Conservation (phyloP, 2,888 invertebrate species). For the Dryobota labecula region DNA sequence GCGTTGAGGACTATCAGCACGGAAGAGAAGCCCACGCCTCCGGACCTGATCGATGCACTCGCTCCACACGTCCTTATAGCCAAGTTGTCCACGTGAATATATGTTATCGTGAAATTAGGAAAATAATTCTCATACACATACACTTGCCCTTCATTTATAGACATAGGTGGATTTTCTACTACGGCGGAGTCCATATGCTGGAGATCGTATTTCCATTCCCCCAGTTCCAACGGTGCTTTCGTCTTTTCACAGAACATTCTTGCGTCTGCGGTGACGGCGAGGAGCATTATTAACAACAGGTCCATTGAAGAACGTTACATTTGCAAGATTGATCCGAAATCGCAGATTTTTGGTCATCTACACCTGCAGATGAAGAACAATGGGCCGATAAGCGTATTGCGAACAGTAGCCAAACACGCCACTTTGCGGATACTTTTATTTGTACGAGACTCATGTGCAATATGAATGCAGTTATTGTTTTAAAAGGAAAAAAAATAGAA, state of each 20-base stretch:
- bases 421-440: constrained; percentile 38
- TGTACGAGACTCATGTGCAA: constrained; percentile 13
- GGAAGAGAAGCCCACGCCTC: constrained; percentile 77
- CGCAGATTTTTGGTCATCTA: constrained; percentile 8
- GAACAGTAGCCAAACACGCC: constrained; percentile 19
- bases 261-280: constrained; percentile 59
- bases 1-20: constrained; percentile 82
- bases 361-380: constrained; percentile 56
- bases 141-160: constrained; percentile 79
- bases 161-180: constrained; percentile 80
- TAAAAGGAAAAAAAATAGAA: not conserved
- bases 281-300: constrained; percentile 55
- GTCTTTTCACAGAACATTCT: constrained; percentile 76
- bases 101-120: constrained; percentile 79
- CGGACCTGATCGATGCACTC: constrained; percentile 75
- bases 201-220: constrained; percentile 76
- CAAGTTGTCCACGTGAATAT: constrained; percentile 83
- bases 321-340: constrained; percentile 41
- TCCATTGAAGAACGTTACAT: constrained; percentile 67
- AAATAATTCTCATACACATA: constrained; percentile 85
- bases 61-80: constrained; percentile 83
- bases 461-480: not conserved
- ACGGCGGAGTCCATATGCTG: constrained; percentile 81
- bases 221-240: constrained; percentile 79
- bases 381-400: constrained; percentile 54